Base-by-base conservation (phyloP, 2,888 invertebrate species). In the Tromatobia lineatoria region DNA sequence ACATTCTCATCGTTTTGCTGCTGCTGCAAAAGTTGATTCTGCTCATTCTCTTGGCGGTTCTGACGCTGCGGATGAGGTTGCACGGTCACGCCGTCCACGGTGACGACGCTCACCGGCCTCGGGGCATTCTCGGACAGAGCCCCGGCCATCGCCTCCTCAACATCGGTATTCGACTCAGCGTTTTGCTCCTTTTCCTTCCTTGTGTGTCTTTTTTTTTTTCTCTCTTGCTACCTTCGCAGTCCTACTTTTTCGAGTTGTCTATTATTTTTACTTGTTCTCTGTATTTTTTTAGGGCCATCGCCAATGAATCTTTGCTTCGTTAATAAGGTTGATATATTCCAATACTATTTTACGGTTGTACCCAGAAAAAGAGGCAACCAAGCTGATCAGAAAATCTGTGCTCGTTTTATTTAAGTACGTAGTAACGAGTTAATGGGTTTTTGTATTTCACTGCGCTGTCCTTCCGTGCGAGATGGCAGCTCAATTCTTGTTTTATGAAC, bases 121-220 rank as follows among this genome's bases (percentile, higher is more conserved):
- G 93, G 93, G 91, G 91, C 93, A 89, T 92, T 93, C 91, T 93
- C 93, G 87, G 91, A 91, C 88, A 92, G 90, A 87, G 92, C 92
- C 92, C 93, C 93, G 90, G 93, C 93, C 93, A 93, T 93, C 85
- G 87, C 88, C 85, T 88, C 90, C 89, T 93, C 91, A 89, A 90
- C 91, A 91, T 91, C 86, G 87, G 89, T 90, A 85, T 90, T 89
- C 89, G 88, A 87, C 88, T 89, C 88, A 85, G 87, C 87, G 83
- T 85, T 87, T 69, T 67, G 80, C 82, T 71, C 23, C 23, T 76
- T 69, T 47, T 74, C n/a, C 82, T 82, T 84, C 61, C 78, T 71
- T 73, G 11, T 20, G 2, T 23, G 20, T 57, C 3, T 57, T 25
- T 20, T 10, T 57, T 10, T 23, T 4, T 6, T 34, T 29, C n/a